phyloP scores from a whole-genome alignment of 2,113 vertebrate genomes.

The Sapajus apella region DNA sequence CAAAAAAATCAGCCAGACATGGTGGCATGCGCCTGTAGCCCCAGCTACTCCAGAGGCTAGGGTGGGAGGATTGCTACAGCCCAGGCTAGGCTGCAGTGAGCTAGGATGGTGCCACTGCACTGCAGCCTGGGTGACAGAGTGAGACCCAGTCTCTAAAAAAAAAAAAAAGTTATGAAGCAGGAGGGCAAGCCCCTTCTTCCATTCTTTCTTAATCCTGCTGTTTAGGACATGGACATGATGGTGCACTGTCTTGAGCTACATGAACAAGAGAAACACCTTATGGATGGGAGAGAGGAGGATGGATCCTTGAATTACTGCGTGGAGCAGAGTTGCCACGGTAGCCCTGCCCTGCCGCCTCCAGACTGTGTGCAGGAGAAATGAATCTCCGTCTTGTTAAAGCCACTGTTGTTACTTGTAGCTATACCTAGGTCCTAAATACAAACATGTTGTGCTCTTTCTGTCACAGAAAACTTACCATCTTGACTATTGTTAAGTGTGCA shows the following conservation, averaged over 20 bases:
- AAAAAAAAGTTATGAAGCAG: not conserved
- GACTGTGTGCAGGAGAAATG: fast-evolving
- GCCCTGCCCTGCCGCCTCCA: not conserved
- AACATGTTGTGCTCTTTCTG: no score
- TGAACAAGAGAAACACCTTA: fast-evolving
- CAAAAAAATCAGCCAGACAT: no score
- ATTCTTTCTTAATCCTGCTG: not conserved
- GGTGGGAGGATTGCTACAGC: no score
- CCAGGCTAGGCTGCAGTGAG: no score
- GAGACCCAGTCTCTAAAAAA: no score
- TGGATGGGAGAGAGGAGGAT: not conserved
- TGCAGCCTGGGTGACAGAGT: no score
- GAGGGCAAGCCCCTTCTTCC: not conserved
- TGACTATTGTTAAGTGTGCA: not conserved
- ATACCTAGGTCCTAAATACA: not conserved
- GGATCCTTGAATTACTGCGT: not conserved
- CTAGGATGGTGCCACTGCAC: no score
- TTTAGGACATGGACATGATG: fast-evolving
- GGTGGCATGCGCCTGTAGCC: no score
- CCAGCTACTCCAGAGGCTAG: no score
- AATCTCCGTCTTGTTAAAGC: not conserved
- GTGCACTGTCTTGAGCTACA: not conserved
- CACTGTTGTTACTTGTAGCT: fast-evolving
- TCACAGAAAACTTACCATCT: not conserved
- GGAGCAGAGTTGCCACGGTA: not conserved